phyloP scores from a whole-genome alignment of 2,113 vertebrate species.

The Indri indri region DNA sequence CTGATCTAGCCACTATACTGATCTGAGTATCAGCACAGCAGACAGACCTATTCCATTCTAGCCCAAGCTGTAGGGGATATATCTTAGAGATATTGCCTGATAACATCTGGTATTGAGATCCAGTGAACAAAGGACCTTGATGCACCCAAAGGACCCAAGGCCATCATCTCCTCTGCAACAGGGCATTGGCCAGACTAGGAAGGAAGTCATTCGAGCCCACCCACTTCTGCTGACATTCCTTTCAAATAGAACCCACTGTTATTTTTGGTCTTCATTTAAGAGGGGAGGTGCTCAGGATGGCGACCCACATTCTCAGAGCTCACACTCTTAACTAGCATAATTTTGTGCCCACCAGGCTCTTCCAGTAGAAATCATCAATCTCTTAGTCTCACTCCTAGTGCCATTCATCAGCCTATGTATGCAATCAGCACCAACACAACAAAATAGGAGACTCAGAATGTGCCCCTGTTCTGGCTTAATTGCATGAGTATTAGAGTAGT shows the following conservation, averaged over 20 bases:
- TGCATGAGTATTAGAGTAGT: background rate
- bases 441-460: constrained; percentile 9
- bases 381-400: background rate
- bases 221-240: background rate
- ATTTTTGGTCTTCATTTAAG: constrained; percentile 33
- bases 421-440: background rate
- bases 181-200: background rate
- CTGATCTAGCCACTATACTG: background rate
- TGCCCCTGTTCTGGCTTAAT: background rate
- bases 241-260: constrained; percentile 8
- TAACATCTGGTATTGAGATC: background rate
- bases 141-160: background rate
- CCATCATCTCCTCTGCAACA: background rate
- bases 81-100: background rate
- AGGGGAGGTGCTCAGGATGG: background rate
- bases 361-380: constrained; percentile 11
- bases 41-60: background rate
- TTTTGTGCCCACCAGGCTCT: background rate
- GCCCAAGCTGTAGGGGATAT: background rate
- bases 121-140: constrained; percentile 18
- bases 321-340: constrained; percentile 16
- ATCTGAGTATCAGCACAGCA: background rate
- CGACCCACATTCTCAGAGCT: background rate
- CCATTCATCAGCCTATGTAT: constrained; percentile 14
- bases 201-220: background rate